Evolutionary conservation across 1,140 invertebrate species (phyloP).

Genomic region (Euglossa dilemma): DNA sequence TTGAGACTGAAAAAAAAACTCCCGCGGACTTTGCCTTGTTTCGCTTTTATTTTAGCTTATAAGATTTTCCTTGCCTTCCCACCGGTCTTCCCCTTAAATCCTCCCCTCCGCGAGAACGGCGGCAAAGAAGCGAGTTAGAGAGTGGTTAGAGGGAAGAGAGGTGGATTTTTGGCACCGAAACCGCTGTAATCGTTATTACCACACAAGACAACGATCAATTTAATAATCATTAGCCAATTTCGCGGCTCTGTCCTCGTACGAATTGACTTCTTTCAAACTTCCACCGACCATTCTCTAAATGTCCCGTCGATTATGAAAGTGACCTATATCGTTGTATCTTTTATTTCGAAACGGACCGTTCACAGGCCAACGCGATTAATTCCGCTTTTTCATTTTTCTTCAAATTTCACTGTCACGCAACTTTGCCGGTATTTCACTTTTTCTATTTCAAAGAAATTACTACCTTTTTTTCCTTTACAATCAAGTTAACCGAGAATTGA

Average conservation of each 20-base stretch:
- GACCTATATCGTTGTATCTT: too few species aligned
- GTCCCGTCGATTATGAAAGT: too few species aligned
- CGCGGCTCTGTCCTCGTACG: constrained; percentile 24
- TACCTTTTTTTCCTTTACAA: too few species aligned
- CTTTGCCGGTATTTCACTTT: too few species aligned
- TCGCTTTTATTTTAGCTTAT: constrained; percentile 81
- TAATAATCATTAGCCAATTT: constrained; percentile 24
- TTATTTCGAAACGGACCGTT: too few species aligned
- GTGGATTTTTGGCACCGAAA: constrained; percentile 66
- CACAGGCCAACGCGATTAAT: too few species aligned
- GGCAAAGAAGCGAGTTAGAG: constrained; percentile 3
- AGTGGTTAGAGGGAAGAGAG: constrained; percentile 40
- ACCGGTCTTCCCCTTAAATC: constrained; percentile 46
- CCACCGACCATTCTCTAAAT: too few species aligned
- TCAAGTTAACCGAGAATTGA: too few species aligned
- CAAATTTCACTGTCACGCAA: too few species aligned
- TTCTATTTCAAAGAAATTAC: too few species aligned
- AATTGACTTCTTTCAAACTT: constrained; percentile 13
- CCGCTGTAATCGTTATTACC: constrained; percentile 61
- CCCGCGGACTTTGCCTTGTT: constrained; percentile 69
- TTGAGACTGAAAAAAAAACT: constrained; percentile 67
- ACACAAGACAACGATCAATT: constrained; percentile 11
- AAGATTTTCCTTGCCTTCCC: constrained; percentile 68
- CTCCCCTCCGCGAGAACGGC: constrained; percentile 36
- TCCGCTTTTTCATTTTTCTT: too few species aligned